Conservation (phyloP, 1,140 invertebrate species). For the Euura lappo region DNA sequence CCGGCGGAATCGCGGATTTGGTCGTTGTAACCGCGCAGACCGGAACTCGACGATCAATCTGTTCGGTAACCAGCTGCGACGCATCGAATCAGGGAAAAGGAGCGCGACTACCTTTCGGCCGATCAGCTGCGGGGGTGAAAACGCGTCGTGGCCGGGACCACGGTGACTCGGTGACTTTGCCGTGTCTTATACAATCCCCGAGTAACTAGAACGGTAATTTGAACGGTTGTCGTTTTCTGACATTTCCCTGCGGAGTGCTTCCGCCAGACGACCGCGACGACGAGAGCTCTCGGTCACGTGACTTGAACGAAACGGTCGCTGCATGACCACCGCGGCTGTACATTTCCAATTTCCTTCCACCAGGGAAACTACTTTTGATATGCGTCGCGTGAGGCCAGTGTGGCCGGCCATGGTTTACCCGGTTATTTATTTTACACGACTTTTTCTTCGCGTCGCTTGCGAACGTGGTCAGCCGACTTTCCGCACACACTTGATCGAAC, state of each 20-base stretch:
- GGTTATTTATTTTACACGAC: neutral
- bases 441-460: neutral
- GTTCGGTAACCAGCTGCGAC: too few relatives aligned
- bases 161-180: neutral
- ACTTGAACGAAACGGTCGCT: neutral
- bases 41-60: too few relatives aligned
- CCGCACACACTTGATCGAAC: too few relatives aligned
- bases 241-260: constrained; percentile 1
- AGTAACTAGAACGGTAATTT: constrained; percentile 1
- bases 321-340: neutral
- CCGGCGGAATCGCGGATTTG: too few relatives aligned
- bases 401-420: neutral
- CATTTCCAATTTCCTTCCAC: neutral
- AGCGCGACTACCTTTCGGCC: too few relatives aligned
- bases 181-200: neutral
- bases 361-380: neutral
- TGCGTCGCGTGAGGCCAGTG: neutral
- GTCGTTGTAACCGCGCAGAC: too few relatives aligned
- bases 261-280: neutral
- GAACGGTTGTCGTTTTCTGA: constrained; percentile 6
- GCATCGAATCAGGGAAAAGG: too few relatives aligned
- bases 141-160: neutral
- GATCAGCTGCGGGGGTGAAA: neutral
- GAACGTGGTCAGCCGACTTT: too few relatives aligned
- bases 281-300: neutral